Conservation (phyloP, 2,888 invertebrate species). For the Callinectes sapidus region DNA sequence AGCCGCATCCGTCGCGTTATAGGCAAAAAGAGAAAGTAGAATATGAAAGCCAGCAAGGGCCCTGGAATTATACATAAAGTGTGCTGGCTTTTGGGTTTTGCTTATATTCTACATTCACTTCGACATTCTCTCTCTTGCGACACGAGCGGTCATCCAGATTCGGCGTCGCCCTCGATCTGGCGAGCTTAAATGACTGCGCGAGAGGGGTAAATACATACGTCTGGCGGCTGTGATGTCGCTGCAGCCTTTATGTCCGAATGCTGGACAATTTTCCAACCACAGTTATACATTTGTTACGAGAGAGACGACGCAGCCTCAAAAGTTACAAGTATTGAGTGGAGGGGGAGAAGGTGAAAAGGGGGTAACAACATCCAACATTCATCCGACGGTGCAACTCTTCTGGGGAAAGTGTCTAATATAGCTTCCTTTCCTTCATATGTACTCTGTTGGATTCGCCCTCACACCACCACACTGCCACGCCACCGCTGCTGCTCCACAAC, state of each 20-base stretch:
- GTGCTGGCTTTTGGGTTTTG: not conserved
- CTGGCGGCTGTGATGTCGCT: constrained; percentile 13
- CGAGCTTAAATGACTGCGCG: constrained; percentile 10
- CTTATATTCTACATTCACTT: constrained; percentile 24
- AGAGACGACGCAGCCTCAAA: constrained; percentile 22
- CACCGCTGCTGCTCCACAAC: not conserved
- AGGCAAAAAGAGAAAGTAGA: not conserved
- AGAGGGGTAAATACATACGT: constrained; percentile 8
- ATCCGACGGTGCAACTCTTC: not conserved
- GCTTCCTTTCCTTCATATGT: constrained; percentile 7
- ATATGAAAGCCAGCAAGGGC: not conserved
- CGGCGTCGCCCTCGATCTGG: constrained; percentile 14
- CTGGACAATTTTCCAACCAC: constrained; percentile 15
- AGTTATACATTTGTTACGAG: constrained; percentile 36
- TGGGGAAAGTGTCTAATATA: not conserved
- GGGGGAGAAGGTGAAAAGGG: constrained; percentile 16
- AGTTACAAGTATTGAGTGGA: constrained; percentile 31
- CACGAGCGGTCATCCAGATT: not conserved
- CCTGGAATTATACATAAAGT: not conserved
- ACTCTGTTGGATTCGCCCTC: not conserved
- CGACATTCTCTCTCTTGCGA: constrained; percentile 2
- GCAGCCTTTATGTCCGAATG: constrained; percentile 15
- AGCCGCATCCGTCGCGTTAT: not conserved
- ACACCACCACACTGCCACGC: not conserved
- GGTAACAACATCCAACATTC: constrained; percentile 6